A percentile compares a stretch with the other conserved stretches of the same genome.
These are phyloP conservation scores for Excalfactoria chinensis DNA, from an alignment of 2,113 vertebrate genomes.

Conservation along the genomic window DNA sequence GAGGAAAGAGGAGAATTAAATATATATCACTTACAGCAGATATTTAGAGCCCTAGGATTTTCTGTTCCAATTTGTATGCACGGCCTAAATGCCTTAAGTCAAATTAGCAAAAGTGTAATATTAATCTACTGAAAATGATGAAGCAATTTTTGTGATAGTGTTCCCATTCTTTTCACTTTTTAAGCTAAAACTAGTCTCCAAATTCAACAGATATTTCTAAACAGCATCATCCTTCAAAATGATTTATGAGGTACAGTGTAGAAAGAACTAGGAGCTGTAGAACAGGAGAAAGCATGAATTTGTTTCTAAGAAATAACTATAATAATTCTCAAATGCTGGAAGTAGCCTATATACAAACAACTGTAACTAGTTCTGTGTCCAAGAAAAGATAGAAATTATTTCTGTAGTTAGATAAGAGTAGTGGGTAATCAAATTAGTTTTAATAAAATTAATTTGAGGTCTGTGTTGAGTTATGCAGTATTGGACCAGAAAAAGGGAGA, in stretches of 20 bases:
- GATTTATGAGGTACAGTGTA: not conserved
- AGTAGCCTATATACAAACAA: not conserved
- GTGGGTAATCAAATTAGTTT: conserved; percentile 54
- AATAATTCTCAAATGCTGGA: not conserved
- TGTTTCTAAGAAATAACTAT: not conserved
- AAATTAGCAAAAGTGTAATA: not conserved
- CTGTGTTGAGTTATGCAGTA: conserved; percentile 43
- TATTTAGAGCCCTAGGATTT: not conserved
- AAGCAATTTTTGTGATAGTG: not conserved
- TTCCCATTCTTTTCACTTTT: not conserved
- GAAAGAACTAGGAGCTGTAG: not conserved
- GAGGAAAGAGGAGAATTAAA: not conserved
- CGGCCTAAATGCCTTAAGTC: not conserved
- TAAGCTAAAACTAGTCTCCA: not conserved
- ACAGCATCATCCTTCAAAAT: not conserved
- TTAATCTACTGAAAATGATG: not conserved
- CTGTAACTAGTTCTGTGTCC: not conserved
- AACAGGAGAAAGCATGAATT: not conserved
- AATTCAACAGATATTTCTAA: not conserved
- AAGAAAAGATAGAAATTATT: not conserved
- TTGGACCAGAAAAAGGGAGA: conserved; percentile 22
- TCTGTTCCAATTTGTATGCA: not conserved
- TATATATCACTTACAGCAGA: rapidly evolving
- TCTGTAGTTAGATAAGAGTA: not conserved
- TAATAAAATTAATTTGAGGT: conserved; percentile 62